Conservation (phyloP, 1,140 invertebrate genomes). For the Ephestia elutella region DNA sequence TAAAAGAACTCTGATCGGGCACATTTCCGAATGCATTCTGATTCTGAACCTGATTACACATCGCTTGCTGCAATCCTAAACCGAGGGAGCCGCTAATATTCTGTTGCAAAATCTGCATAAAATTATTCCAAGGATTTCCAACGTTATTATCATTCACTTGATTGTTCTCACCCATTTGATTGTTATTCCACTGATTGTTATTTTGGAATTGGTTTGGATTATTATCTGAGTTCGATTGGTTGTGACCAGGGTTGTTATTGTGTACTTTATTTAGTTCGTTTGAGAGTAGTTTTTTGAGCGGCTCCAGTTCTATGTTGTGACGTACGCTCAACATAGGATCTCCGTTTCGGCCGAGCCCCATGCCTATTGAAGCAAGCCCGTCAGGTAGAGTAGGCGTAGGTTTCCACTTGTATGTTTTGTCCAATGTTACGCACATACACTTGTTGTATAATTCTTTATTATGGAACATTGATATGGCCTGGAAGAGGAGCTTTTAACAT, state of each 20-base stretch:
- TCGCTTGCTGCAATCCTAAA: no score
- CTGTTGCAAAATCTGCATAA: no score
- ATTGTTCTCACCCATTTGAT: no score
- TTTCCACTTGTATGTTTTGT: slow-evolving; percentile 74
- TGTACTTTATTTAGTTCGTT: neutral
- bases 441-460: slow-evolving; percentile 92
- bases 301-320: slow-evolving; percentile 5
- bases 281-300: slow-evolving; percentile 5
- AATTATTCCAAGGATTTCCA: neutral
- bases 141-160: neutral
- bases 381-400: slow-evolving; percentile 78
- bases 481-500: slow-evolving; percentile 1
- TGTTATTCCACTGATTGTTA: no score
- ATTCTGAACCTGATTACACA: no score
- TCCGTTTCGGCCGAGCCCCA: slow-evolving; percentile 90
- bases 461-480: slow-evolving; percentile 95
- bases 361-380: slow-evolving; percentile 88
- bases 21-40: no score
- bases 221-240: no score
- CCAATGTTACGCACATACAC: slow-evolving; percentile 91
- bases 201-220: no score
- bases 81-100: no score
- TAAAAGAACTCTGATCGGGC: no score
- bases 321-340: slow-evolving; percentile 85
- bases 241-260: neutral